Conservation (phyloP, 2,888 invertebrate species). For the Acrocyrtus sp. region DNA sequence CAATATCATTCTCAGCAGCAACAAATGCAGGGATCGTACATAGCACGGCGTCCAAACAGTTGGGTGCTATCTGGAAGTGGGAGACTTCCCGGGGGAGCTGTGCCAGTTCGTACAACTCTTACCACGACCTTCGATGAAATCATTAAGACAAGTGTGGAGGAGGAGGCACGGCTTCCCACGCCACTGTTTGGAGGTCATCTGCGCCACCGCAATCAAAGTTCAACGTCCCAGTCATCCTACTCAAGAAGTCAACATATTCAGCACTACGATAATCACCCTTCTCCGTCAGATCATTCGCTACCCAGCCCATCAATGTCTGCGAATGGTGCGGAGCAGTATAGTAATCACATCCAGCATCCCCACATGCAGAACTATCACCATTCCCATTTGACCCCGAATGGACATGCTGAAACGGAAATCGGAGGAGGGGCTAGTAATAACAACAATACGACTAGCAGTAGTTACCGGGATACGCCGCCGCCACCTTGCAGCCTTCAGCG, state of each 20-base stretch:
- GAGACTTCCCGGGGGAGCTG: constrained; percentile 34
- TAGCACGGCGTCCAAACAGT: not conserved
- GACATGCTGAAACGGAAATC: constrained; percentile 10
- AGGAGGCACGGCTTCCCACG: constrained; percentile 48
- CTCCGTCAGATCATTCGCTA: constrained; percentile 12
- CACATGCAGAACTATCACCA: constrained; percentile 24
- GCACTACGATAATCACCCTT: constrained; percentile 5
- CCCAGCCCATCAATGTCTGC: constrained; percentile 19
- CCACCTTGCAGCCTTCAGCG: constrained; percentile 43
- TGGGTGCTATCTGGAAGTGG: constrained; percentile 12
- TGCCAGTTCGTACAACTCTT: constrained; percentile 36
- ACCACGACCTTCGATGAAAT: constrained; percentile 51
- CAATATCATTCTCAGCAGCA: constrained; percentile 8
- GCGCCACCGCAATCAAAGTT: constrained; percentile 16
- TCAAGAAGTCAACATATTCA: constrained; percentile 25
- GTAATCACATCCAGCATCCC: constrained; percentile 39
- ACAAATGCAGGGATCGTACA: constrained; percentile 9
- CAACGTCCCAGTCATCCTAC: constrained; percentile 3
- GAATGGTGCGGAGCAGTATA: constrained; percentile 28
- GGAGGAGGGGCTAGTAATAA: not conserved
- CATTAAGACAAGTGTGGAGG: constrained; percentile 45
- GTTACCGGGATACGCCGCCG: constrained; percentile 26
- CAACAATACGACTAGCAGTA: constrained; percentile 25
- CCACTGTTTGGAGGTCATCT: constrained; percentile 37
- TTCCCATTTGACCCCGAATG: constrained; percentile 1